Base-by-base conservation (phyloP, 2,888 invertebrate species). In the Leucophenga maculata region DNA sequence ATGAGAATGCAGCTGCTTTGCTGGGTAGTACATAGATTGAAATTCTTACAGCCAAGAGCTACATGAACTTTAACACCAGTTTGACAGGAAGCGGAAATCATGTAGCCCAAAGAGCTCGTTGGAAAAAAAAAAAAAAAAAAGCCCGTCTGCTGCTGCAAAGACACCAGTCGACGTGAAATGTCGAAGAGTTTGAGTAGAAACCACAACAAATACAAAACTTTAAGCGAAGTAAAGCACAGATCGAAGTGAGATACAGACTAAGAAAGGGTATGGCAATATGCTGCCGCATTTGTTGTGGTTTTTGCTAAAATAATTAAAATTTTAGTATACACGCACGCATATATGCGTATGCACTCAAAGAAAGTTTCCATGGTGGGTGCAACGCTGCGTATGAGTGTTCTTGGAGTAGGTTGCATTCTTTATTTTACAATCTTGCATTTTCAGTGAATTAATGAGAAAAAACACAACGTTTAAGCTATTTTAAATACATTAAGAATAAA, bases 301-400 rank as follows among this genome's bases (percentile, higher is more conserved):
- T n/a, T 59, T 32, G 59, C 32, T 59, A 59, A 59, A 59, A 59
- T 59, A 59, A 59, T 59, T 59, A 59, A 59, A 59, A 59, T 59
- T 59, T n/a, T n/a, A 59, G 32, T 32, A 26, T 6, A 32, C 59
- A 16, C 18, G n/a, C n/a, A 39, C 8, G 8, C 8, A 32, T 32
- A 8, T 39, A 3, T 39, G 39, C 39, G 8, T 11, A 39, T 6
- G 8, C 11, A 39, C 39, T 39, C 39, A 39, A 6, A 39, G 39
- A 11, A 39, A 39, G 39, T n/a, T n/a, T n/a, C n/a, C n/a, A n/a
- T n/a, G n/a, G n/a, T 39, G 11, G 39, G 1, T 39, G 39, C 8
- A 11, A 39, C 1, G 3, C 9, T 39, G 39, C 11, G 39, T 39
- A 11, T 39, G 39, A 1, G 39, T 39, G 39, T 39, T 26, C 26